Base-by-base conservation (phyloP, 2,113 vertebrate species). In the Malaclemys terrapin region DNA sequence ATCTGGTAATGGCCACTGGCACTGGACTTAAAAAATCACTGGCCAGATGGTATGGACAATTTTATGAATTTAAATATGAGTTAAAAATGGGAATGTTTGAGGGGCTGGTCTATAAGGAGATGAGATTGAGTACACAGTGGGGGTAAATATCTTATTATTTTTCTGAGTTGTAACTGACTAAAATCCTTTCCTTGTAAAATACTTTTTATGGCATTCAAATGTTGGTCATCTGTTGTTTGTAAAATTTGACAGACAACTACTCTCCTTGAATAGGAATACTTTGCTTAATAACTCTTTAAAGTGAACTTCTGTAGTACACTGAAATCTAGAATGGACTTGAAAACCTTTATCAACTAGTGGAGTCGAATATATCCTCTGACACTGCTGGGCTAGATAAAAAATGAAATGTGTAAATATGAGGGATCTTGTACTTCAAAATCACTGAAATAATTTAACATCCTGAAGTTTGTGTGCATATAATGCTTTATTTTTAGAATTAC, bases 381-480 rank as follows among this genome's bases (percentile, higher is more conserved):
- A 16, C 10, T 35, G 31, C n/a, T 76, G 50, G 52, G 6, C 56
- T 29, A 22, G 29, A 35, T 12, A 12, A 38, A 80, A 13, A 35
- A 31, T 20, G 47, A 52, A 56, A 20, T 53, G 19, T 42, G 10
- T 59, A 83, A 54, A 13, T 3, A 29, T 29, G 38, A 54, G 53
- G 10, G 7, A 19, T 16, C 2, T 80, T 54, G 45, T 56, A 29
- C 45, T 47, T 16, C 0, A 1, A 1, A 79, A 11, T 47, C 6
- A 1, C n/a, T 80, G 82, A 80, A 85, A 50, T 57, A 47, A 85
- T 29, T 85, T 47, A 27, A 53, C 52, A 14, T 35, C 22, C n/a
- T 49, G 29, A 85, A n/a, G 45, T 47, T 11, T 69, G 49, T 50
- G 19, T 80, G 20, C 56, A n/a, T 31, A 80, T 1, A 1, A 42